A percentile compares a stretch with the other conserved stretches of the same genome.
Conservation (phyloP, 2,113 vertebrate species). For the Pyrgilauda ruficollis region DNA sequence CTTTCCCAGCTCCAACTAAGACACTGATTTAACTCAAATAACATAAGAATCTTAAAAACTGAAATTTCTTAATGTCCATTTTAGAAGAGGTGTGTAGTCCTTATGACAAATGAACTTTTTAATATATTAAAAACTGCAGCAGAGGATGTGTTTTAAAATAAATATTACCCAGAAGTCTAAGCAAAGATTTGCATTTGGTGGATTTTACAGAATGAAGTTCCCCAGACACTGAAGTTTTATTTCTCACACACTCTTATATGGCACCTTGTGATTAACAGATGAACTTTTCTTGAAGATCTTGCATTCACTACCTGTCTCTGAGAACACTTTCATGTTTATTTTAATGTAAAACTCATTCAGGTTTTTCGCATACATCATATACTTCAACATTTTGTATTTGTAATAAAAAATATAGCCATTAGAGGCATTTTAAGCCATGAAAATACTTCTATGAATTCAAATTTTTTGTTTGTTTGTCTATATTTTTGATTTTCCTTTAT, state of each 20-base stretch:
- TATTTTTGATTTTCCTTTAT: not conserved
- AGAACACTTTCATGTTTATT: not conserved
- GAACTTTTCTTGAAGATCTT: not conserved
- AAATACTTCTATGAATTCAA: not conserved
- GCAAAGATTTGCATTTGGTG: not conserved
- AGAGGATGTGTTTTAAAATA: not conserved
- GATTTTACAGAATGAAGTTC: not conserved
- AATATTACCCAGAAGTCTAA: not conserved
- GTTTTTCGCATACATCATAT: not conserved
- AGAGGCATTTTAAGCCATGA: not conserved
- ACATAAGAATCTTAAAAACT: not conserved
- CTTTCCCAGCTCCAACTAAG: not conserved
- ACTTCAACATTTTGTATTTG: not conserved
- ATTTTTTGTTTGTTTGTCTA: not conserved
- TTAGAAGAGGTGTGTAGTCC: not conserved
- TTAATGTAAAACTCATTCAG: not conserved
- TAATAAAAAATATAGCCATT: not conserved
- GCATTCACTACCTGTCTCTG: not conserved
- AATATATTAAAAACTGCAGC: not conserved
- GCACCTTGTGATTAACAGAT: not conserved
- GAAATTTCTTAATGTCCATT: not conserved
- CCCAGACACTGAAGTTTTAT: not conserved
- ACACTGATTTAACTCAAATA: not conserved
- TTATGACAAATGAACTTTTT: not conserved
- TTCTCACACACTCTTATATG: not conserved